phyloP scores from a whole-genome alignment of 2,888 invertebrate genomes.

The Salticus scenicus region DNA sequence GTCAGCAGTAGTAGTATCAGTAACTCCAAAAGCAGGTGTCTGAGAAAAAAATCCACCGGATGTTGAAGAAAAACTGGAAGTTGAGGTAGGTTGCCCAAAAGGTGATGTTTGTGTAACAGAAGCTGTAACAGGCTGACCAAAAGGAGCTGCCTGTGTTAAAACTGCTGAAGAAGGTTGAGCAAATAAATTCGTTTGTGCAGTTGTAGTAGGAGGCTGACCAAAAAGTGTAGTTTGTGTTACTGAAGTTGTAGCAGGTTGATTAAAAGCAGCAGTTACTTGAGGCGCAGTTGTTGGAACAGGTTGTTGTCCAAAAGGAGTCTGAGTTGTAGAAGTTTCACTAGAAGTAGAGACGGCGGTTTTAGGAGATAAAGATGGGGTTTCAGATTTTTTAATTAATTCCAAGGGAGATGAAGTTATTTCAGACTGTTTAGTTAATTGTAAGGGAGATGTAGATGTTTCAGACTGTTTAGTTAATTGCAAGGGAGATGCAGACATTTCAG shows the following conservation, averaged over 20 bases:
- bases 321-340: too few species aligned
- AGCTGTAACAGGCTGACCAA: not conserved
- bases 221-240: too few species aligned
- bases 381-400: not conserved
- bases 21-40: not conserved
- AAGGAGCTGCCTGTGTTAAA: not conserved
- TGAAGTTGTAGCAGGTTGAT: too few species aligned
- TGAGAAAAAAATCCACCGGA: constrained; percentile 39
- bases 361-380: too few species aligned
- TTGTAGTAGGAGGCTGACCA: not conserved
- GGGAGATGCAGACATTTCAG: not conserved
- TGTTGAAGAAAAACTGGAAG: not conserved
- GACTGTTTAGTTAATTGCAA: not conserved
- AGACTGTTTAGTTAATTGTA: not conserved
- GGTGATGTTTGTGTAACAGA: not conserved
- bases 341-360: too few species aligned
- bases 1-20: not conserved
- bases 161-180: too few species aligned
- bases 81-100: not conserved
- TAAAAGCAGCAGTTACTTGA: not conserved
- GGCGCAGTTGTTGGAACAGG: not conserved
- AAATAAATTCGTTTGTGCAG: too few species aligned
- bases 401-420: not conserved
- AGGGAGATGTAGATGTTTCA: not conserved
- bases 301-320: not conserved